phyloP scores from a whole-genome alignment of 2,113 vertebrate species.

The Dasyurus viverrinus region DNA sequence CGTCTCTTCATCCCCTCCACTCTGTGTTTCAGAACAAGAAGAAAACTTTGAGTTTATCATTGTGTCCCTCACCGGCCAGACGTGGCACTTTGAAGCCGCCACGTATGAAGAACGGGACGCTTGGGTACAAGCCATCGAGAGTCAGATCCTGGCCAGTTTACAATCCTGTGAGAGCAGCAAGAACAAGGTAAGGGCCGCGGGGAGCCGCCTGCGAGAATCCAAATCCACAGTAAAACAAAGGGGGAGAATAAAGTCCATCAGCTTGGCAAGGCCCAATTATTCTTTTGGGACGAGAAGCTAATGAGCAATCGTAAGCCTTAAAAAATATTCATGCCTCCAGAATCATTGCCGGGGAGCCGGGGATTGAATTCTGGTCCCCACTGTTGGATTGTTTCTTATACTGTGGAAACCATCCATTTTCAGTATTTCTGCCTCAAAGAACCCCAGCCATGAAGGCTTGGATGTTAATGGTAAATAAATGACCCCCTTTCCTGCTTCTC shows the following conservation, averaged over 20 bases:
- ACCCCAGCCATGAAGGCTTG: fast-evolving
- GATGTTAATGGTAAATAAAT: fast-evolving
- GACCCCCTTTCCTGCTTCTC: background rate
- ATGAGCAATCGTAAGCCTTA: background rate
- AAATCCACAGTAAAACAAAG: background rate
- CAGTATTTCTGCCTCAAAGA: background rate
- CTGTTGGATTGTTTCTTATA: background rate
- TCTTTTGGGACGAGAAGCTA: background rate
- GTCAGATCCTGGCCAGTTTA: conserved; percentile 97
- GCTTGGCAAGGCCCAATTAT: background rate
- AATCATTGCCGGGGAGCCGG: background rate
- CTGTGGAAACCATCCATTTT: fast-evolving
- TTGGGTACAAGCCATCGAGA: conserved; percentile 98
- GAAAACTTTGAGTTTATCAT: conserved; percentile 99
- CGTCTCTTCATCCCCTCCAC: conserved; percentile 22
- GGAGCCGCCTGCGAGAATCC: background rate
- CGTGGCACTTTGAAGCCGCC: conserved; percentile 97
- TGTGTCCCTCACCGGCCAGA: conserved; percentile 97
- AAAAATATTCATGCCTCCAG: background rate
- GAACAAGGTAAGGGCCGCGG: conserved; percentile 90
- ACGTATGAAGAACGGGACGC: conserved; percentile 96
- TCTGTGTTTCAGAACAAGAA: conserved; percentile 92
- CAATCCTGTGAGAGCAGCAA: conserved; percentile 99
- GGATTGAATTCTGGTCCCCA: background rate
- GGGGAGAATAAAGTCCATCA: background rate